A percentile compares a stretch with the other conserved stretches of the same genome.
Evolutionary conservation across 2,797 vertebrate genomes (phyloP).

Genomic region (Lacerta viridis): DNA sequence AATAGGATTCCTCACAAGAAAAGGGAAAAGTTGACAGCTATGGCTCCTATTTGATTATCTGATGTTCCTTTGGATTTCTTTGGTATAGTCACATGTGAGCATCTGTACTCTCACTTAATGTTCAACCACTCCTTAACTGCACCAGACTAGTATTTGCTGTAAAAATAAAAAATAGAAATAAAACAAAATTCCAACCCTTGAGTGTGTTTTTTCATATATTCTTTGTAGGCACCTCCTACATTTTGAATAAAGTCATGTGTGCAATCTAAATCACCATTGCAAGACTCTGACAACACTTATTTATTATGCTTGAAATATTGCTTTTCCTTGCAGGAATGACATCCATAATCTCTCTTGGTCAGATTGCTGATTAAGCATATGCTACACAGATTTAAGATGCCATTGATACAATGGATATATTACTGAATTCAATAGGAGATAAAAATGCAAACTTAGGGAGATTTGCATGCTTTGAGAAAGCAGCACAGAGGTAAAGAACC

Average conservation of each 20-base stretch:
- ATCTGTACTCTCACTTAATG: not conserved
- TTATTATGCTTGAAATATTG: not conserved
- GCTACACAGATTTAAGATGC: not conserved
- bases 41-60: not conserved
- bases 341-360: not conserved
- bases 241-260: not conserved
- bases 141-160: no score
- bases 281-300: not conserved
- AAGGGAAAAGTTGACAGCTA: no score
- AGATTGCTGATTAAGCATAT: slow-evolving; percentile 2
- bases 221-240: not conserved
- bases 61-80: not conserved
- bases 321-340: not conserved
- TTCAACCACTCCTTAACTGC: no score
- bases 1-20: no score
- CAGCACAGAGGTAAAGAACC: not conserved
- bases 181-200: no score
- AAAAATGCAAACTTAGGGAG: not conserved
- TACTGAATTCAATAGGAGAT: not conserved
- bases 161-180: no score
- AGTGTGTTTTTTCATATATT: not conserved
- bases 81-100: not conserved
- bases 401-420: not conserved
- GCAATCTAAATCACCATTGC: not conserved
- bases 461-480: not conserved